Base-by-base conservation (phyloP, 2,797 vertebrate genomes). In the Phrynocephalus vlangalii region DNA sequence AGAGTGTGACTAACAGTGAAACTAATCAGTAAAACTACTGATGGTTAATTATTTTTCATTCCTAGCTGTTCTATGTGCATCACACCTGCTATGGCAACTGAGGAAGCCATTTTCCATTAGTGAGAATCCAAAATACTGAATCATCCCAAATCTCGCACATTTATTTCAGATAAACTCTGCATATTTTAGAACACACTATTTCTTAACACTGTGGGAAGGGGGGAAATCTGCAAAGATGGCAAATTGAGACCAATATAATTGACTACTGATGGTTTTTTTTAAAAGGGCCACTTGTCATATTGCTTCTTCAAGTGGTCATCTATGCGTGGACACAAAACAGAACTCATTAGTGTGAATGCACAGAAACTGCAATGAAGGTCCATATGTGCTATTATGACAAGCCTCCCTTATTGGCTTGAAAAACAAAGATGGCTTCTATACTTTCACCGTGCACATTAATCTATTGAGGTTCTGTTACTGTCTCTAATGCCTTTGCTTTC, bases 161-260 rank as follows among this genome's bases (percentile, higher is more conserved):
- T 91, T 85, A 92, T 87, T 92, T 96, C 91, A 91, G 84, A 95
- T 93, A 92, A 93, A 92, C 84, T 93, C 90, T 94, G 93, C 90
- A 94, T 93, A 94, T 94, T 44, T 44, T 88, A 86, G 76, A 0
- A 91, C 91, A 28, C 68, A 80, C 20, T 72, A 52, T 9, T 28
- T 50, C 28, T 93, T 94, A 95, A 95, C 92, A 95, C 93, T 95
- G 94, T 94, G 92, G 90, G 93, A 93, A 94, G 71, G 44, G 79
- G 89, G 89, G 5, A 89, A 50, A 86, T 84, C 81, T 87, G 91
- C 73, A 92, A 90, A 83, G 0, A 38, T 3, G 90, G 87, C 87
- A 91, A 86, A 86, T 68, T 30, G 88, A 93, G 85, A 91, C 87
- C 87, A 75, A 83, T 80, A 84, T 92, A 76, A 80, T 91, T 70